A percentile compares a stretch with the other conserved stretches of the same genome.
These are phyloP conservation scores for Drosophila seclusa DNA, from an alignment of 2,888 invertebrate genomes.

Conservation along the genomic window DNA sequence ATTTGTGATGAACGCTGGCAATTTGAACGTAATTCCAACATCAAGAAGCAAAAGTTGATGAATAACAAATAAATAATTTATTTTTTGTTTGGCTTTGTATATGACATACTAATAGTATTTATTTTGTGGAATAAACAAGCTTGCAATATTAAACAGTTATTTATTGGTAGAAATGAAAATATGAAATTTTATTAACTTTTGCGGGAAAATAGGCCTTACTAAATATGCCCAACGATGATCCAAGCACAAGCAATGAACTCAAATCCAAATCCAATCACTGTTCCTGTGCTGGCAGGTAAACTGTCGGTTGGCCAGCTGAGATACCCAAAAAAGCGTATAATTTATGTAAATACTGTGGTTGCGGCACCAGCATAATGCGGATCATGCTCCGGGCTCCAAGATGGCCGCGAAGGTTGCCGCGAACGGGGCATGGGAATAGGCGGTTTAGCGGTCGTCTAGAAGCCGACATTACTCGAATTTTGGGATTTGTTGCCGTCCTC, in stretches of 20 bases:
- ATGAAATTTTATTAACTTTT: background rate
- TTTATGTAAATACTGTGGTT: constrained; percentile 81
- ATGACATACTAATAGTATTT: background rate
- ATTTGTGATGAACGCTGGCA: background rate
- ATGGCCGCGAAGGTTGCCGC: constrained; percentile 42
- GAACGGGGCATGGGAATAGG: constrained; percentile 7
- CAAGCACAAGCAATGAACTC: background rate
- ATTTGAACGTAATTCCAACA: background rate
- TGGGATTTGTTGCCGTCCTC: constrained; percentile 32
- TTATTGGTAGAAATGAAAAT: background rate
- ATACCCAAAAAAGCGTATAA: constrained; percentile 72
- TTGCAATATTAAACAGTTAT: background rate
- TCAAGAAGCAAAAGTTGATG: background rate
- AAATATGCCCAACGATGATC: background rate
- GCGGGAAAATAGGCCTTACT: background rate
- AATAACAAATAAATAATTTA: background rate
- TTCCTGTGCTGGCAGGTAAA: constrained; percentile 6
- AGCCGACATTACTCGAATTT: constrained; percentile 28
- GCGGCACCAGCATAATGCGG: constrained; percentile 59
- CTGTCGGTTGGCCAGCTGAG: constrained; percentile 39
- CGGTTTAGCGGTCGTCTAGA: constrained; percentile 6
- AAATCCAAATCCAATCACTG: background rate
- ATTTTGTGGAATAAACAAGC: background rate
- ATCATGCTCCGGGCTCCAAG: constrained; percentile 39
- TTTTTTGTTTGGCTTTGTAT: background rate